A percentile compares a stretch with the other conserved stretches of the same genome.
phyloP scores from a whole-genome alignment of 2,888 invertebrate species.

The Dinocampus coccinellae region DNA sequence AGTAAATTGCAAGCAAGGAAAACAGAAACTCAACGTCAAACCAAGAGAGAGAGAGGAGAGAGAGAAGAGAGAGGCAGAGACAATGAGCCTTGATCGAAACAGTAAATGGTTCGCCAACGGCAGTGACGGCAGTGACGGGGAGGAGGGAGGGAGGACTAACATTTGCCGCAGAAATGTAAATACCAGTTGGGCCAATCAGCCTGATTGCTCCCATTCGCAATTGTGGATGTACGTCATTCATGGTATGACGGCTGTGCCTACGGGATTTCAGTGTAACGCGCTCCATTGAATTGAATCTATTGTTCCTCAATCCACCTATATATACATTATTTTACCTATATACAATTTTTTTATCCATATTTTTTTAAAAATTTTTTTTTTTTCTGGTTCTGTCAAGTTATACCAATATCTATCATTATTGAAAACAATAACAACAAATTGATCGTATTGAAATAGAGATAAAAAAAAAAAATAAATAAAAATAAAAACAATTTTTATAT shows the following conservation, averaged over 20 bases:
- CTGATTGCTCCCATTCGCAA: slow-evolving; percentile 67
- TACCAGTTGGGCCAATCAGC: slow-evolving; percentile 66
- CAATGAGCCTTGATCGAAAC: not conserved
- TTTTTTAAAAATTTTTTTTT: too few species aligned
- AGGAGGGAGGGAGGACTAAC: too few species aligned
- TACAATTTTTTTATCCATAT: not conserved
- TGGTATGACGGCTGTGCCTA: slow-evolving; percentile 49
- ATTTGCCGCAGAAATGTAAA: slow-evolving; percentile 64
- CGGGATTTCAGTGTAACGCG: slow-evolving; percentile 33
- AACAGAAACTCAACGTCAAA: slow-evolving; percentile 17
- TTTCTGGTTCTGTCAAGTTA: not conserved
- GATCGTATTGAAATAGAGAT: not conserved
- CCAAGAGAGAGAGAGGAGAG: too few species aligned
- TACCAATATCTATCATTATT: not conserved
- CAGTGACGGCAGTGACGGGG: too few species aligned
- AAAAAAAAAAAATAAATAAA: slow-evolving; percentile 23
- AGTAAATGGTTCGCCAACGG: slow-evolving; percentile 39
- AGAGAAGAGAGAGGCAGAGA: too few species aligned
- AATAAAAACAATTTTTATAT: not conserved
- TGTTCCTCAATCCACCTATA: slow-evolving; percentile 15
- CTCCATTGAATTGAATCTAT: slow-evolving; percentile 19
- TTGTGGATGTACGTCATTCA: slow-evolving; percentile 64
- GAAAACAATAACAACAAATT: not conserved
- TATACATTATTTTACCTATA: too few species aligned
- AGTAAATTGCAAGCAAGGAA: not conserved